phyloP scores from a whole-genome alignment of 2,113 vertebrate genomes.

The Percina caprodes region DNA sequence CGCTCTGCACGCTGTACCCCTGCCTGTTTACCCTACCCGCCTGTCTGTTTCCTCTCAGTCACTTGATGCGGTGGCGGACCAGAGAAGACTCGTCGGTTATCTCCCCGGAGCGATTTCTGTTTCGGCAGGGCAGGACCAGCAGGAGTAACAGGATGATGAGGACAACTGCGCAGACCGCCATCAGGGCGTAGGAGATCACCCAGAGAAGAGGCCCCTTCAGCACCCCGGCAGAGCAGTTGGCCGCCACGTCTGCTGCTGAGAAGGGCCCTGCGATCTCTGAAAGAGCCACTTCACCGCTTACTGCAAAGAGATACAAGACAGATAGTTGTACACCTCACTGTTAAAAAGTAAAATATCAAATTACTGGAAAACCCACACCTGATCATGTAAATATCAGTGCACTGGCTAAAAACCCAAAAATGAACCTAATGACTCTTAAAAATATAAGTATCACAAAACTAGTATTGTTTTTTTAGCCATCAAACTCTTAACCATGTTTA shows the following conservation, averaged over 20 bases:
- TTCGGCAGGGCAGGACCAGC: slow-evolving; percentile 86
- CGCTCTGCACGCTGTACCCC: background rate
- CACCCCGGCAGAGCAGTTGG: slow-evolving; percentile 84
- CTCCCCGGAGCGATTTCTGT: slow-evolving; percentile 77
- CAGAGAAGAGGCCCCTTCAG: slow-evolving; percentile 89
- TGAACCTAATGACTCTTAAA: background rate
- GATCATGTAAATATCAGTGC: background rate
- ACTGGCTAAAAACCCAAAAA: background rate
- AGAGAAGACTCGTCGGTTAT: slow-evolving; percentile 96
- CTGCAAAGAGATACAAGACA: slow-evolving; percentile 72
- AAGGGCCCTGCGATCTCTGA: slow-evolving; percentile 96
- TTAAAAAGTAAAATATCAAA: background rate
- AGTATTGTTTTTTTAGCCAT: background rate
- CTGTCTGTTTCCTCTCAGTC: slow-evolving; percentile 72
- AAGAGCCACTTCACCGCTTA: slow-evolving; percentile 80
- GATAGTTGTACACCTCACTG: background rate
- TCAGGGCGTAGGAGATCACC: slow-evolving; percentile 92
- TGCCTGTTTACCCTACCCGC: slow-evolving; percentile 8
- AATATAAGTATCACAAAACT: background rate
- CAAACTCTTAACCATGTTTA: background rate
- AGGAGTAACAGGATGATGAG: slow-evolving; percentile 88
- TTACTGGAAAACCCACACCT: background rate
- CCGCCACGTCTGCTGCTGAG: slow-evolving; percentile 85
- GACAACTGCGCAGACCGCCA: slow-evolving; percentile 89
- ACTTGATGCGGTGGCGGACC: slow-evolving; percentile 95